Base-by-base conservation (phyloP, 2,888 invertebrate species). In the Toxonevra muliebris region DNA sequence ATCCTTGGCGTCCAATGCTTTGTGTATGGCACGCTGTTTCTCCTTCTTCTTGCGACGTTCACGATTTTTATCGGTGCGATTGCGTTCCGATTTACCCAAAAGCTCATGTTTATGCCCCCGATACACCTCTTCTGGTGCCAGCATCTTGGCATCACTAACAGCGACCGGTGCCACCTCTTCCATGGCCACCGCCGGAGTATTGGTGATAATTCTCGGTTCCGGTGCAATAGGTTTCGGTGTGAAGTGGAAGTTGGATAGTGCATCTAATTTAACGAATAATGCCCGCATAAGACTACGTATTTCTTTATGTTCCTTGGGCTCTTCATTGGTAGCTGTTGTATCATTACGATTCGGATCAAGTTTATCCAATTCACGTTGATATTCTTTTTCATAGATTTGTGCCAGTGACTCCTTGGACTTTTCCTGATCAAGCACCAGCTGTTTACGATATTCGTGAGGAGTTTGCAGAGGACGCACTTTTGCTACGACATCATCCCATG, bases 101-200 rank as follows among this genome's bases (percentile, higher is more conserved):
- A 79, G 71, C 86, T 79, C 74, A 63, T 90, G 89, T 80, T 88
- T 87, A 1, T 82, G 74, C 74, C 86, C 86, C 19, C 89, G 88
- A 84, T 89, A 90, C 1, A 98, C 88, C 88, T 98, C 98, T 86
- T 97, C 95, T 0, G 98, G 97, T 17, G 98, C 97, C 71, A 98
- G 86, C 48, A 96, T 84, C 1, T 92, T 88, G 4, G 93, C 94
- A 84, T 96, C 93, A 79, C 93, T 95, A 0, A 92, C 89, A n/a
- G 92, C 91, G 8, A 94, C 88, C 0, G 98, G 98, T 0, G 96
- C 96, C 9, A 97, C 96, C 86, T 99, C 98, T 85, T 99, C 99
- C 90, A 97, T 93, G 42, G 88, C 89, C 61, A 98, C 90, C 0
- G 97, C 94, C 1, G 98, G 95, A 71, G 95, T 88, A 82, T 99